These are phyloP conservation scores for Cataglyphis livida DNA, from an alignment of 2,888 invertebrate species.

Conservation along the genomic window DNA sequence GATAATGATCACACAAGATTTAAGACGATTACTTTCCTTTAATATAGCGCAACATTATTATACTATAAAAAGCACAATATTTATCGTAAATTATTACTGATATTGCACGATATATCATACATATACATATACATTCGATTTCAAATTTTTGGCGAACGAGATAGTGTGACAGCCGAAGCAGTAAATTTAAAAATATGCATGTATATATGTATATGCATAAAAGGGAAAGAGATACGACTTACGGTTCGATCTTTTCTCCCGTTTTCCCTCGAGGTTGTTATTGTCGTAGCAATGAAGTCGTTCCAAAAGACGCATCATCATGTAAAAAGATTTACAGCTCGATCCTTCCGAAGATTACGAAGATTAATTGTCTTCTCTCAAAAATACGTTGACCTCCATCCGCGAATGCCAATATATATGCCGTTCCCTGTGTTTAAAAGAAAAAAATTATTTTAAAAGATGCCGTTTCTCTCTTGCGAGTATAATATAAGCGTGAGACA, in stretches of 20 bases:
- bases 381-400: not conserved
- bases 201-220: not conserved
- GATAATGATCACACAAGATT: constrained; percentile 10
- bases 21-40: not conserved
- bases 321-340: not conserved
- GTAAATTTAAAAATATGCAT: not conserved
- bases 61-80: constrained; percentile 13
- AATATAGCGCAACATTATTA: not conserved
- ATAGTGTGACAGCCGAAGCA: not conserved
- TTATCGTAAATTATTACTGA: not conserved
- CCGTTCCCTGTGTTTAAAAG: not conserved
- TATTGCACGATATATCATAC: not conserved
- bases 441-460: not conserved
- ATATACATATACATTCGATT: not conserved
- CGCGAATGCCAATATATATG: not conserved
- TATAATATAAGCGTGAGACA: not conserved
- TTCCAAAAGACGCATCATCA: not conserved
- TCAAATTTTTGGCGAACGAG: not conserved
- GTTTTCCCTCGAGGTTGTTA: not conserved
- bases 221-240: not conserved
- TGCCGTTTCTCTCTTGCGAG: not conserved
- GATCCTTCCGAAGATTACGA: not conserved
- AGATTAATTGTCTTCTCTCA: not conserved
- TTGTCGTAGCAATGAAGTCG: not conserved
- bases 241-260: not conserved